phyloP scores from a whole-genome alignment of 2,113 vertebrate species.

The Bungarus multicinctus region DNA sequence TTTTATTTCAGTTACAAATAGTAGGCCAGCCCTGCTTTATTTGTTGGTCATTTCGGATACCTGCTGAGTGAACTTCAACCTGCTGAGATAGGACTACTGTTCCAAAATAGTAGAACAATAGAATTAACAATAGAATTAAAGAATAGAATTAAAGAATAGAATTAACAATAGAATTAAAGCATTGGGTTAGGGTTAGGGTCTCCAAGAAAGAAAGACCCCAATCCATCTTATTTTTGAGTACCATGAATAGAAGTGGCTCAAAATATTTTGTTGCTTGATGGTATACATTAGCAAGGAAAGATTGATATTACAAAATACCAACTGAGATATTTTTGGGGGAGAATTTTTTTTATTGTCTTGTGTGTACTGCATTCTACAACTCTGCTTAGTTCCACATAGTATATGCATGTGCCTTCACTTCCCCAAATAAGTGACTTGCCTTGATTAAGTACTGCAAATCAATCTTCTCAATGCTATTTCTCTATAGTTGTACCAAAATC shows the following conservation, averaged over 20 bases:
- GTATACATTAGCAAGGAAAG: not conserved
- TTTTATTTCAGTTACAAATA: not conserved
- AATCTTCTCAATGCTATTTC: not conserved
- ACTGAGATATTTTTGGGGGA: not conserved
- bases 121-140: not conserved
- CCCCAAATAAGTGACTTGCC: not conserved
- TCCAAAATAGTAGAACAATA: not conserved
- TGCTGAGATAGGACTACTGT: not conserved
- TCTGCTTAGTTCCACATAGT: not conserved
- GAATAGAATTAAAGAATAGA: not conserved
- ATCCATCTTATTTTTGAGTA: constrained; percentile 51
- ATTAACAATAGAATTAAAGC: not conserved
- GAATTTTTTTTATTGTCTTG: not conserved
- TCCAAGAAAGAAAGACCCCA: constrained; percentile 44
- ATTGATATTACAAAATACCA: not conserved
- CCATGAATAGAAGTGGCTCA: constrained; percentile 20
- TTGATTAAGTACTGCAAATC: not conserved
- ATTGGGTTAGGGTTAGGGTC: not conserved
- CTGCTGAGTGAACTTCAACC: not conserved
- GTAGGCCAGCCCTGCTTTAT: not conserved
- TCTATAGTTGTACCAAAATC: not conserved
- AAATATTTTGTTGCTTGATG: not conserved
- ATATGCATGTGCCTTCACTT: not conserved
- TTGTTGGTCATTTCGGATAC: not conserved
- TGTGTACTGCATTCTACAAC: not conserved